Conservation (phyloP, 2,888 invertebrate species). For the Ophion costatus region DNA sequence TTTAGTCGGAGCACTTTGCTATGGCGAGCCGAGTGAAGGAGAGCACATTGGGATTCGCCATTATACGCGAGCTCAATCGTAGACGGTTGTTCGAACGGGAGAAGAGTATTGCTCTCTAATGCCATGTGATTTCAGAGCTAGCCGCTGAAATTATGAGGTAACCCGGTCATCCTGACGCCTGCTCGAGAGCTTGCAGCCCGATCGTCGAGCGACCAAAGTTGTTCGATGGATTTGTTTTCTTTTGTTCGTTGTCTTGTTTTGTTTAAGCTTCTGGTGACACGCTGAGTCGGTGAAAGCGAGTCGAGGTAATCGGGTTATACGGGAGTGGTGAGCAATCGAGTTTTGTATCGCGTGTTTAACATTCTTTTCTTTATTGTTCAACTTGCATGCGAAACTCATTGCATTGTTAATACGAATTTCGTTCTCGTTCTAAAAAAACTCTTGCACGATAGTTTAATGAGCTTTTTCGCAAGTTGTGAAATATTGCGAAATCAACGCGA, state of each 20-base stretch:
- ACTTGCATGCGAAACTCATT: neutral
- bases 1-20: slow-evolving; percentile 16
- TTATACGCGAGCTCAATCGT: slow-evolving; percentile 59
- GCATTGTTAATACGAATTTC: slow-evolving; percentile 9
- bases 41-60: slow-evolving; percentile 50
- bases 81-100: slow-evolving; percentile 39
- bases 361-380: slow-evolving; percentile 12
- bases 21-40: slow-evolving; percentile 25
- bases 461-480: neutral
- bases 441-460: neutral
- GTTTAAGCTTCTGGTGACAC: slow-evolving; percentile 34
- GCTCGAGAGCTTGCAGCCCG: neutral
- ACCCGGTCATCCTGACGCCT: slow-evolving; percentile 69
- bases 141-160: slow-evolving; percentile 74
- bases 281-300: slow-evolving; percentile 44
- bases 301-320: slow-evolving; percentile 39
- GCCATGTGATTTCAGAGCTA: slow-evolving; percentile 70
- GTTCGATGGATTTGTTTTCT: slow-evolving; percentile 25
- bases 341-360: slow-evolving; percentile 1
- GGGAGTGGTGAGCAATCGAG: slow-evolving; percentile 41
- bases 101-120: slow-evolving; percentile 67
- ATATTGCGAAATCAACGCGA: neutral
- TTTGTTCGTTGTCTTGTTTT: slow-evolving; percentile 10
- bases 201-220: slow-evolving; percentile 17
- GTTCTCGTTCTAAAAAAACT: neutral